Evolutionary conservation across 2,113 vertebrate genomes (phyloP).

Genomic region (Pogona vitticeps): DNA sequence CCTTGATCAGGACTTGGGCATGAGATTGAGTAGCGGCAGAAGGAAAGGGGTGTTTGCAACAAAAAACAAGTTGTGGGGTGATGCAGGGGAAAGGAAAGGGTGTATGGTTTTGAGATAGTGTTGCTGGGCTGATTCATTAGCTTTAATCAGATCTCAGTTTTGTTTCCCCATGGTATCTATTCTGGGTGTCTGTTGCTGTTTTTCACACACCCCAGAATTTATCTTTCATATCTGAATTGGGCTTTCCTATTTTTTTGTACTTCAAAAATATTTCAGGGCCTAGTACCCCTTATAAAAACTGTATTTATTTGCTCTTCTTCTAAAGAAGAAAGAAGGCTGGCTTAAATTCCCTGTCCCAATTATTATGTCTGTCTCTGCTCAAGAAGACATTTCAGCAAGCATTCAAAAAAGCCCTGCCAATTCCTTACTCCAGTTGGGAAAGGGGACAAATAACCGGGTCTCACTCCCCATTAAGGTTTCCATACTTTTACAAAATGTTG

Average conservation of each 20-base stretch:
- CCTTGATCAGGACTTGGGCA: neutral
- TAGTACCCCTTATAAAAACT: conserved; percentile 26
- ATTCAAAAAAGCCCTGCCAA: no score
- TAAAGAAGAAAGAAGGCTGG: neutral
- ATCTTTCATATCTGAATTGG: conserved; percentile 65
- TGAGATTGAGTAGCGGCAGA: neutral
- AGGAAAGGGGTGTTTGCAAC: neutral
- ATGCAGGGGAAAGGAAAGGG: conserved; percentile 40
- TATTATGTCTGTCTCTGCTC: no score
- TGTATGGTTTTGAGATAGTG: conserved; percentile 64
- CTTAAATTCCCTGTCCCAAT: no score
- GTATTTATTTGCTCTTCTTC: neutral
- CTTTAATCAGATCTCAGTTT: conserved; percentile 64
- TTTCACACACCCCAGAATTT: conserved; percentile 54
- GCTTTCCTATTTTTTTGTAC: conserved; percentile 18
- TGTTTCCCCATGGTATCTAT: conserved; percentile 59
- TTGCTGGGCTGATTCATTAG: conserved; percentile 59
- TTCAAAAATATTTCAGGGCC: conserved; percentile 47
- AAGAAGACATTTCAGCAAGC: no score
- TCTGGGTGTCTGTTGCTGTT: conserved; percentile 54
- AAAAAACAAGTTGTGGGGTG: conserved; percentile 41
- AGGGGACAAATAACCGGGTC: no score
- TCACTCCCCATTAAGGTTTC: no score
- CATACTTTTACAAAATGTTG: no score
- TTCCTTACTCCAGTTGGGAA: no score